Base-by-base conservation (phyloP, 2,888 invertebrate species). In the Synergus umbraculus region DNA sequence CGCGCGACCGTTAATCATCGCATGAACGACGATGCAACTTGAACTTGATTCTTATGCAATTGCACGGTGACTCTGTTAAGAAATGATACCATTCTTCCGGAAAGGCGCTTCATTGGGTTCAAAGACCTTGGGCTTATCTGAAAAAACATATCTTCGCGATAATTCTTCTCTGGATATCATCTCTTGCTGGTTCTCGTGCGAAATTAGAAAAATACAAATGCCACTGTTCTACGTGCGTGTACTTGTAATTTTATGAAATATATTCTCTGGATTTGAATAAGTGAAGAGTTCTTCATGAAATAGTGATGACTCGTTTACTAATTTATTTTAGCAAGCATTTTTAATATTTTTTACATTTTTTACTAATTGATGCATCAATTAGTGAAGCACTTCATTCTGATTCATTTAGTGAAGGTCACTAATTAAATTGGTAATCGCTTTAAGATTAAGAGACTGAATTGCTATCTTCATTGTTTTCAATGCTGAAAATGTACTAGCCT, bases 1-100 rank as follows among this genome's bases (percentile, higher is more conserved):
- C 89, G 84, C 87, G 86, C 86, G 86, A 89, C 89, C 89, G 89
- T 89, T 89, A 90, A 90, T 90, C 88, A 88, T 87, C 86, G 88
- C 87, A 87, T 87, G 90, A 88, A 85, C 85, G 87, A 79, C 82
- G 86, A 83, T 80, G 84, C 78, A 84, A 86, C 83, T 73, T 73
- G 73, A 73, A 73, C 73, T 73, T 73, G 73, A 73, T 41, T 73
- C 29, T 73, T 54, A 73, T 54, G 73, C 54, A 73, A 73, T 73
- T 10, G 54, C 37, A 73, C 10, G 54, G 54, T 58, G 49, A 73
- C 73, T 73, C 73, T 12, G 73, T 49, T 49, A 73, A 54, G 73
- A 12, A 73, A 73, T 54, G 41, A 67, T 46, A 46, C 46, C 10
- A 41, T 54, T 54, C 54, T 73, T 73, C 54, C 73, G 54, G 73